Evolutionary conservation across 2,797 vertebrate genomes (phyloP), one percentile per base, ranked within the genome.

Genomic region (Hoplostethus mediterraneus): DNA sequence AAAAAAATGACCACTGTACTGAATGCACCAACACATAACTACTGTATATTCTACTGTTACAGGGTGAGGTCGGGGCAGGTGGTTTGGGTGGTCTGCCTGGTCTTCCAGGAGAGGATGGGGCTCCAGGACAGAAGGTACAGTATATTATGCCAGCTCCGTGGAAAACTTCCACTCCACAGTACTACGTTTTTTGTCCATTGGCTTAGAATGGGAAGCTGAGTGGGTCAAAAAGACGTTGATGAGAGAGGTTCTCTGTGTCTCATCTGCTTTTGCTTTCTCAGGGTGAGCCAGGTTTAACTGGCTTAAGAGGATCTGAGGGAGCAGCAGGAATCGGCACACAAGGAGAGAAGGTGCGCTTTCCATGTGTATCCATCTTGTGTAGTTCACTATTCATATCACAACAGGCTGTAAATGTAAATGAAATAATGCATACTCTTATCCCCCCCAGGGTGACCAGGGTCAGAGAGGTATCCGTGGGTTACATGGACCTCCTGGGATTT

Each of bases 21-120:
- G 6, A 63, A 49, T 70, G 16, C 4, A 67, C 54, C 8, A 33
- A 76, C 64, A 61, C 38, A 60, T 6, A 1, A 25, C 30, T 25
- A 57, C 47, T 36, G 4, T 14, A 45, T 36, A 14, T 60, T 77
- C 1, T 75, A 17, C 13, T 79, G 33, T 87, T 63, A 71, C 75
- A 98, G 97, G 97, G 96, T 74, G 96, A 97, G 33, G 95, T 95
- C 77, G 97, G 97, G 60, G 58, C 93, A 76, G 75, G 92, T 81
- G 97, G 97, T 82, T 77, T 96, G 6, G 93, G 94, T 69, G 97
- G 97, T 16, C 86, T 97, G 49, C 96, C 95, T 53, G 97, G 96
- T 80, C 95, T 97, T 86, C 97, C 97, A 59, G 96, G 97, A 84
- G 97, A 98, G 79, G 96, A 97, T 62, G 97, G 96, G 48, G 95